Evolutionary conservation across 2,888 invertebrate genomes (phyloP), one percentile per base, ranked within the genome.

Genomic region (Agrochola lychnidis): DNA sequence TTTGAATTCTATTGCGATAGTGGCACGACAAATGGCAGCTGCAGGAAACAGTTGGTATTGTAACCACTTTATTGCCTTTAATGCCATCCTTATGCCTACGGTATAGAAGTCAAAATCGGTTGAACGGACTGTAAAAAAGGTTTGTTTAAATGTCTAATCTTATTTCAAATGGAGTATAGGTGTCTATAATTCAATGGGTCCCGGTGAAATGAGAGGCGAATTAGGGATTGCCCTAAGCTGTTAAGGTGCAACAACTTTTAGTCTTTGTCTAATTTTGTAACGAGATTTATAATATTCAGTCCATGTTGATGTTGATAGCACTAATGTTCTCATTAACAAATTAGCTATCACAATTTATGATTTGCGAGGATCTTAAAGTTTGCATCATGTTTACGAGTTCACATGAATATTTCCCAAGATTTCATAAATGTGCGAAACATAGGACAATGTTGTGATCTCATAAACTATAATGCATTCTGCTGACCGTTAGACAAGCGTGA

Each of bases 391-490:
- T 75, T 19, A 16, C 10, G 16, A n/a, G 12, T 19, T 1, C 45
- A 22, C 59, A 19, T 40, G 3, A 53, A 78, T 62, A 56, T 48
- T 66, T 59, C 14, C 14, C n/a, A 42, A 6, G 53, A 19, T 36
- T 16, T 36, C 30, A 5, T 36, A 53, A 36, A 48, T 48, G 53
- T 71, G 78, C 6, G 36, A 71, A 61, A 25, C 12, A 10, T 59
- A 25, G 61, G 25, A 48, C 53, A 66, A 19, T 59, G 48, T 25
- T 71, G 53, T 48, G 59, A 40, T 67, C 59, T 30, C 61, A 45
- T 77, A 51, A 59, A 78, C 19, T 22, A 5, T 70, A 66, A 78
- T 62, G 36, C 36, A 56, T 72, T 63, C 62, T 56, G 48, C n/a
- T 16, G 9, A 22, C 62, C 73, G 62, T 51, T 67, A 30, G 51